These are phyloP conservation scores for Pithys albifrons DNA, from an alignment of 2,113 vertebrate species.

Conservation along the genomic window DNA sequence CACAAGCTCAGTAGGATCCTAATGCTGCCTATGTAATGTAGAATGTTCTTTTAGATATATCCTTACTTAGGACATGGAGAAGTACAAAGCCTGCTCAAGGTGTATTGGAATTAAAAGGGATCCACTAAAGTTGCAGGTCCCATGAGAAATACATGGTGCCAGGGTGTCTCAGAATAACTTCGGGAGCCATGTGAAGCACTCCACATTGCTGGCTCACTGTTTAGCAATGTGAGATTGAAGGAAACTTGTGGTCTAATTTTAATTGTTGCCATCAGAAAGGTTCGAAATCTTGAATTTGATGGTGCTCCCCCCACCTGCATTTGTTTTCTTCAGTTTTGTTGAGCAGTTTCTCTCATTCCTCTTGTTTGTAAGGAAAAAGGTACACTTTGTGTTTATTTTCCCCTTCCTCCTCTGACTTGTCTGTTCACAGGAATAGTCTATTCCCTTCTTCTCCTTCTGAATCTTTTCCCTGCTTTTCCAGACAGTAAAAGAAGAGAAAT, in stretches of 20 bases:
- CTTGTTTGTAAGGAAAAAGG: neutral
- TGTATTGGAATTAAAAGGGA: neutral
- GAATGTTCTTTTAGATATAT: neutral
- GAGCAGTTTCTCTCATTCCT: neutral
- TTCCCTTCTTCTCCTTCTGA: neutral
- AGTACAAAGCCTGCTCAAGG: neutral
- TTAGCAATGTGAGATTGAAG: neutral
- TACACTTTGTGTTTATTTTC: neutral
- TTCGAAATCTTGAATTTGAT: neutral
- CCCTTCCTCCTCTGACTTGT: neutral
- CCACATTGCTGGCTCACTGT: neutral
- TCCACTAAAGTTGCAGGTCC: neutral
- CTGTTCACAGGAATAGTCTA: neutral
- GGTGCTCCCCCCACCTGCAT: neutral
- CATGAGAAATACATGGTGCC: neutral
- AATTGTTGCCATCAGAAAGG: neutral
- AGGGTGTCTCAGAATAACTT: neutral
- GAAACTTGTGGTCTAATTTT: neutral
- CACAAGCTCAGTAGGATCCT: neutral
- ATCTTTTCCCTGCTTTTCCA: neutral
- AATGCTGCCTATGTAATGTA: neutral
- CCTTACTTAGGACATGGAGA: neutral
- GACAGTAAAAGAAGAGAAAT: neutral
- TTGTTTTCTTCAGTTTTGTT: neutral
- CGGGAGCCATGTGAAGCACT: neutral